phyloP scores from a whole-genome alignment of 2,113 vertebrate species.

The Epinephelus fuscoguttatus region DNA sequence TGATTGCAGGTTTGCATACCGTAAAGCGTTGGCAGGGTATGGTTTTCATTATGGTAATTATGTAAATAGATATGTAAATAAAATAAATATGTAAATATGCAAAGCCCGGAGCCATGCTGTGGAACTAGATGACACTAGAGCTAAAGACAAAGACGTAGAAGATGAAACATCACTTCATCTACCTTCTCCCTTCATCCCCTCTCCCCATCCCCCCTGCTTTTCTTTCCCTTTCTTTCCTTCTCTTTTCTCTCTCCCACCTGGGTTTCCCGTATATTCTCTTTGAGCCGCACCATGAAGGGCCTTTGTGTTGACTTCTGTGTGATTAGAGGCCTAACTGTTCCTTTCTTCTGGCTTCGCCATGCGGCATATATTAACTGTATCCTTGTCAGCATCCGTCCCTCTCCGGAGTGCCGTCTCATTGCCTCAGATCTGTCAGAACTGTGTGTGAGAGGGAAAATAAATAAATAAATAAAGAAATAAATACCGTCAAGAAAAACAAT shows the following conservation, averaged over 20 bases:
- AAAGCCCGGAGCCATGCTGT: constrained; percentile 45
- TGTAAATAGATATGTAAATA: constrained; percentile 64
- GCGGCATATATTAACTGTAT: constrained; percentile 45
- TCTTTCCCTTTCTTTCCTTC: neutral
- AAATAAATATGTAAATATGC: constrained; percentile 61
- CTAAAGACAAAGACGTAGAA: constrained; percentile 42
- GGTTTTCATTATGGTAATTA: constrained; percentile 57
- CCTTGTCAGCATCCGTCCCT: constrained; percentile 46
- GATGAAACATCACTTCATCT: constrained; percentile 45
- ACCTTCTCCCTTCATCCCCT: constrained; percentile 17
- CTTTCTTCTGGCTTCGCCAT: constrained; percentile 43
- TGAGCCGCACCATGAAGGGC: constrained; percentile 17
- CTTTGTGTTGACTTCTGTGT: constrained; percentile 37
- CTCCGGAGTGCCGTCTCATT: constrained; percentile 26
- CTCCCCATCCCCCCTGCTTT: neutral
- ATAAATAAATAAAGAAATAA: constrained; percentile 25
- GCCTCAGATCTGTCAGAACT: constrained; percentile 44
- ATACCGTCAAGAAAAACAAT: constrained; percentile 42
- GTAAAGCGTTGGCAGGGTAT: constrained; percentile 18
- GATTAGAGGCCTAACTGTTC: constrained; percentile 46
- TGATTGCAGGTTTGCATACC: constrained; percentile 40
- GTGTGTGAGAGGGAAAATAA: neutral
- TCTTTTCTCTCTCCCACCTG: neutral
- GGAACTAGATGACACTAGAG: constrained; percentile 41
- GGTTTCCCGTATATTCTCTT: constrained; percentile 23